Evolutionary conservation across 1,140 invertebrate genomes (phyloP), one percentile per base, ranked within the genome.

Genomic region (Drosophila mayri): DNA sequence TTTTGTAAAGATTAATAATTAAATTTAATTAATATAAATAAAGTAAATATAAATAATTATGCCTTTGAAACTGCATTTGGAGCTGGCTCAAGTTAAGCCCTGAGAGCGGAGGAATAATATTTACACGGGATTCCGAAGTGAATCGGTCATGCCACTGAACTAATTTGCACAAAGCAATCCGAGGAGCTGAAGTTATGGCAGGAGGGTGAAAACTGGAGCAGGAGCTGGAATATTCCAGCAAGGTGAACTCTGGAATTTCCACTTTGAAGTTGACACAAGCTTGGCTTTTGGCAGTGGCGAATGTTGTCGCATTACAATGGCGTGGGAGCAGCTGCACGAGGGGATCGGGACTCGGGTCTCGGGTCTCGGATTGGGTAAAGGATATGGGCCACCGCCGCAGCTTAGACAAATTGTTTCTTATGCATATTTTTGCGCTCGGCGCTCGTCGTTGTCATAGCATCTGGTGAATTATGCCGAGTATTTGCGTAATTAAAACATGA

Each of bases 401-500:
- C 81, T 84, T 84, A 84, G 72, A 84, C 66, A 72, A 76, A 72
- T 83, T 84, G 82, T 79, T 76, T 76, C 81, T 76, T 75, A 76
- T 80, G 81, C 81, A 83, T 83, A 83, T 83, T 83, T 84, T 58
- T 62, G n/a, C 16, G 44, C 43, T 54, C 44, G 28, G 8, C 7
- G 22, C 44, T 22, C 32, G 32, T n/a, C 38, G 71, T 66, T 70
- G 65, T 62, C 68, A 61, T 66, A 78, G 78, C 84, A 64, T 73
- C 82, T 70, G 77, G 64, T 77, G 49, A 85, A 88, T 79, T 84
- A 90, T 90, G 75, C 76, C 52, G 63, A 90, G 65, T 76, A 90
- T 90, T 85, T 90, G 78, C 63, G 70, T 90, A 90, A 90, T 90
- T 90, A 90, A 90, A 90, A 86, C 74, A 86, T 87, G 82, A 87